Evolutionary conservation across 2,888 invertebrate species (phyloP).

Genomic region (Dugesia japonica): DNA sequence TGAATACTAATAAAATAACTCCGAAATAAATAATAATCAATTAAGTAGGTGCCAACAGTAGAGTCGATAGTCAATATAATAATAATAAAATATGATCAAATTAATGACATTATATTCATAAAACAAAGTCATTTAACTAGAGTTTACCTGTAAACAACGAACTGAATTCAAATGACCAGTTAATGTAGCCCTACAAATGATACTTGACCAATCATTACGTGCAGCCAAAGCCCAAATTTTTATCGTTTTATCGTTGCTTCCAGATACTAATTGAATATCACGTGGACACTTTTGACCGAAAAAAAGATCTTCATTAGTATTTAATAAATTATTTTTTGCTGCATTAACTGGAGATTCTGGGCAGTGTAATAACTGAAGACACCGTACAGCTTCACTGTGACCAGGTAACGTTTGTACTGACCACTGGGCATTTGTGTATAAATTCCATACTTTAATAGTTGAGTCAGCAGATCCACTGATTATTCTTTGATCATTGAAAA

Average conservation of each 20-base stretch:
- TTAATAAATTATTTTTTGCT: neutral
- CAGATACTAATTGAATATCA: constrained; percentile 40
- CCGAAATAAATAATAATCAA: too few species aligned
- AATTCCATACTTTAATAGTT: constrained; percentile 52
- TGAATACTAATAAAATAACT: too few species aligned
- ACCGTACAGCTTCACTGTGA: constrained; percentile 51
- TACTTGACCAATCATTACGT: constrained; percentile 50
- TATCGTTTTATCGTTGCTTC: constrained; percentile 48
- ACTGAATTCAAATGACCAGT: constrained; percentile 50
- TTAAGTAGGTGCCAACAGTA: too few species aligned
- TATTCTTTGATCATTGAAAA: constrained; percentile 51
- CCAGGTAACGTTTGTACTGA: constrained; percentile 51
- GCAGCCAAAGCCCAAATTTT: constrained; percentile 51
- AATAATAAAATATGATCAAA: too few species aligned
- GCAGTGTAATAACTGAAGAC: constrained; percentile 60
- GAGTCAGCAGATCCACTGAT: constrained; percentile 52
- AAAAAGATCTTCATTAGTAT: constrained; percentile 3
- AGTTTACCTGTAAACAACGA: constrained; percentile 49
- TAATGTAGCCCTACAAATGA: constrained; percentile 52
- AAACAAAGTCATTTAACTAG: too few species aligned
- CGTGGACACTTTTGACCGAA: neutral
- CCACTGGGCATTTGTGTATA: constrained; percentile 50
- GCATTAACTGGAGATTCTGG: constrained; percentile 47
- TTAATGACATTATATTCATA: too few species aligned
- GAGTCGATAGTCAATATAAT: too few species aligned